Base-by-base conservation (phyloP, 2,888 invertebrate species). In the Salpingus planirostris region DNA sequence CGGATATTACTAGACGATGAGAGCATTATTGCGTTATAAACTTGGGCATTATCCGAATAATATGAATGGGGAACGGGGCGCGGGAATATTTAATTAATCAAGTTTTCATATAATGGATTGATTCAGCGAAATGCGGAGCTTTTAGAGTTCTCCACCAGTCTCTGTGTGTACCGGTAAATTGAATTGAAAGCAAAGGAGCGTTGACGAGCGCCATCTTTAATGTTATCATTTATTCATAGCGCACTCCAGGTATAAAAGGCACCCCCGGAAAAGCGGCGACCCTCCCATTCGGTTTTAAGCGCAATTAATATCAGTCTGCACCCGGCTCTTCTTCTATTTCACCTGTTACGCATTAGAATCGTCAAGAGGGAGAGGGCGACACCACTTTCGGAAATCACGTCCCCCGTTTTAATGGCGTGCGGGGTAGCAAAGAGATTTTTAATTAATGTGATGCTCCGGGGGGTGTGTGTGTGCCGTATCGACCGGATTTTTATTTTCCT, bases 171-270 rank as follows among this genome's bases (percentile, higher is more conserved):
- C n/a, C 10, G 31, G 36, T 33, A 39, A 39, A 39, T 39, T 39
- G 39, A 39, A 39, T 39, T 39, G 39, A 36, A 39, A 36, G 36
- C 38, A 31, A 47, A 42, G 44, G 38, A 43, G 44, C 49, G 47
- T 46, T 51, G 54, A 54, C 52, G 52, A 50, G 48, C 49, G 43
- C 48, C 48, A 52, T 53, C 75, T 76, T 60, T 77, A 77, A 60
- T 76, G 75, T 67, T 73, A 75, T 30, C 59, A 54, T 51, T 54
- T 54, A 55, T 54, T 54, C 51, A 54, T 50, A 46, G 49, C 47
- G 46, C 49, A 68, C 53, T 69, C 8, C 18, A 18, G 18, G 18
- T 18, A n/a, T n/a, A n/a, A n/a, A n/a, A n/a, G n/a, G n/a, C n/a
- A n/a, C n/a, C n/a, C n/a, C n/a, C n/a, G 47, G 44, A 43, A 40